These are phyloP conservation scores for Phlogophora meticulosa DNA, from an alignment of 2,888 invertebrate species.

Conservation along the genomic window DNA sequence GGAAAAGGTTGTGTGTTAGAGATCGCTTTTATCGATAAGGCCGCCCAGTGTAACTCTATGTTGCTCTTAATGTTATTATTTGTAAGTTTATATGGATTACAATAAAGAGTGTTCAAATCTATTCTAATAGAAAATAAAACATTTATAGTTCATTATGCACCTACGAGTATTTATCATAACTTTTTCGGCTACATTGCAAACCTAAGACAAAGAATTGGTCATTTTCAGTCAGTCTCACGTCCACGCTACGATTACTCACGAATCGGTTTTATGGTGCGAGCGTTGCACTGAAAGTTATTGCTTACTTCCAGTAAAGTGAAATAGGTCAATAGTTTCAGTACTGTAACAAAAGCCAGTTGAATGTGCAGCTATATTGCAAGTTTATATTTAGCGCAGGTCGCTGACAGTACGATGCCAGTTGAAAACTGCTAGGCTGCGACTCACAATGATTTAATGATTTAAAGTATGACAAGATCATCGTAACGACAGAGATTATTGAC, in stretches of 20 bases:
- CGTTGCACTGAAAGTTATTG: constrained; percentile 89
- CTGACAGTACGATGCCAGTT: constrained; percentile 69
- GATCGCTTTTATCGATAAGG: too few relatives aligned
- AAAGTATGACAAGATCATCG: not conserved
- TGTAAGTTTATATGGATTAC: too few relatives aligned
- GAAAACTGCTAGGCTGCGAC: constrained; percentile 10
- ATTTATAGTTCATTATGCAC: too few relatives aligned
- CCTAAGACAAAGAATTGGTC: constrained; percentile 35
- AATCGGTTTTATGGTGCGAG: constrained; percentile 85
- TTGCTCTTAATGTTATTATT: too few relatives aligned
- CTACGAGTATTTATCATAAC: too few relatives aligned
- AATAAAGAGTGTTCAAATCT: too few relatives aligned
- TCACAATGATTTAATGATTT: constrained; percentile 3
- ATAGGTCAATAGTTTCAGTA: constrained; percentile 91
- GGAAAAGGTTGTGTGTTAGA: too few relatives aligned
- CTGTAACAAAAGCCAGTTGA: constrained; percentile 89
- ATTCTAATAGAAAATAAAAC: too few relatives aligned
- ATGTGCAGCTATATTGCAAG: constrained; percentile 81
- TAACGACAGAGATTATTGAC: not conserved
- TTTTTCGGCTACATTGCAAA: not conserved
- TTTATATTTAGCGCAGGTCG: constrained; percentile 83
- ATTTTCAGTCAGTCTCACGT: constrained; percentile 62
- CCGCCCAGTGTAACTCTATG: too few relatives aligned
- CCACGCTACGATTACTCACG: constrained; percentile 79
- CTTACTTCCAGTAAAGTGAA: constrained; percentile 90